Percentiles rank a stretch among this genome's conserved stretches.
Evolutionary conservation across 2,888 invertebrate genomes (phyloP).

Genomic region (Agrochola macilenta): DNA sequence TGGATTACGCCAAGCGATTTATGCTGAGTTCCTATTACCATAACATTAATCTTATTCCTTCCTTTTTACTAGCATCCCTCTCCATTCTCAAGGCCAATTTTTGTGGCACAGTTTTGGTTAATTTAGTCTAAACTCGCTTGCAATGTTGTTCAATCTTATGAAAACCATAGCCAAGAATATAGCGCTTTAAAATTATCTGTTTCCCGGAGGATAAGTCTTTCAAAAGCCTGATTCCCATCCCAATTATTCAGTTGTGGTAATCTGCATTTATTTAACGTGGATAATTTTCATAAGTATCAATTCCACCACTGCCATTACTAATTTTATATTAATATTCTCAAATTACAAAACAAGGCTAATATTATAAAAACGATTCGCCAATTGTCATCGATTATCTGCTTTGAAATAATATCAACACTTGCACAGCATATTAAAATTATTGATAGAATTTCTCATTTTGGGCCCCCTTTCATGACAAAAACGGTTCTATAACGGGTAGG

Average conservation of each 20-base stretch:
- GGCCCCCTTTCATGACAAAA: no score
- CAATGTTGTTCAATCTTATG: neutral
- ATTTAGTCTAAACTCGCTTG: neutral
- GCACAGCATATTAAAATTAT: neutral
- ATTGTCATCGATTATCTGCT: neutral
- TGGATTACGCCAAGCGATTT: slow-evolving; percentile 49
- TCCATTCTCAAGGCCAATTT: slow-evolving; percentile 24
- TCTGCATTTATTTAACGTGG: neutral
- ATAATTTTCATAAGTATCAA: no score
- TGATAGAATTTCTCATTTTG: no score
- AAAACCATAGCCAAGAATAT: no score
- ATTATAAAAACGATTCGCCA: neutral
- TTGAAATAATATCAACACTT: neutral
- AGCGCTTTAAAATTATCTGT: neutral
- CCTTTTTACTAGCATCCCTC: slow-evolving; percentile 31
- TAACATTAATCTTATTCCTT: slow-evolving; percentile 47
- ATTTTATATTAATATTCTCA: neutral
- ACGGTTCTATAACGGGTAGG: no score
- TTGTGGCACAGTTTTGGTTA: slow-evolving; percentile 1
- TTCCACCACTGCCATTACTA: neutral
- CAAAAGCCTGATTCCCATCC: neutral
- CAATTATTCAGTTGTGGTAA: neutral
- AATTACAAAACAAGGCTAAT: neutral
- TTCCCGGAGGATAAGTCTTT: neutral
- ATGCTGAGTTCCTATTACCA: slow-evolving; percentile 46